Evolutionary conservation across 2,113 vertebrate genomes (phyloP).

Genomic region (Corythornis madagascariensis): DNA sequence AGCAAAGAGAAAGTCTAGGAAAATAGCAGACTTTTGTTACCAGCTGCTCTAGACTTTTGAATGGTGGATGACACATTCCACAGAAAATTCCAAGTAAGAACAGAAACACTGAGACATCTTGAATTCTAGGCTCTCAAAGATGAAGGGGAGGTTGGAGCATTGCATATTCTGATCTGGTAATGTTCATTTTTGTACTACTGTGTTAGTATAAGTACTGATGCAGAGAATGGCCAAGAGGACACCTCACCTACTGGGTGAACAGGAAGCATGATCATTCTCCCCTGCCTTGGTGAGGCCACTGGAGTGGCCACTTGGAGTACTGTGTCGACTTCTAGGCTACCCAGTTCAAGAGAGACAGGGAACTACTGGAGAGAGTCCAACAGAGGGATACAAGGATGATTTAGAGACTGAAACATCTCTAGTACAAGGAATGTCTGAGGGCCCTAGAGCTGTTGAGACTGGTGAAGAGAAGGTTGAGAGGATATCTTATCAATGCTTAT

Average conservation of each 20-base stretch:
- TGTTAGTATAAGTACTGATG: fast-evolving
- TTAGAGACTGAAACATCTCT: no score
- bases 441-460: no score
- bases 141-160: background rate
- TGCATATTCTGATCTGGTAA: background rate
- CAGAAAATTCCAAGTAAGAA: background rate
- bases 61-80: background rate
- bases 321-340: no score
- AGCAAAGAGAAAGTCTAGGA: background rate
- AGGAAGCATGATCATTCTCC: background rate
- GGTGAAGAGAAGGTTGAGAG: no score
- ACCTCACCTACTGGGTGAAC: background rate
- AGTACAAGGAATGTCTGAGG: no score
- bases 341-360: no score
- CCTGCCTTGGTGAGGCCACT: no score
- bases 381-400: no score
- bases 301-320: no score
- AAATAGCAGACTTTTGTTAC: background rate
- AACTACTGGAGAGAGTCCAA: no score
- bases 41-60: background rate
- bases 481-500: no score
- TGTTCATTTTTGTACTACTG: background rate
- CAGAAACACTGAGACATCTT: background rate
- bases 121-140: background rate
- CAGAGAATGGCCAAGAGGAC: background rate